Percentiles rank a stretch among this genome's conserved stretches.
phyloP scores from a whole-genome alignment of 1,140 invertebrate species.

The Brachystomella parvula region DNA sequence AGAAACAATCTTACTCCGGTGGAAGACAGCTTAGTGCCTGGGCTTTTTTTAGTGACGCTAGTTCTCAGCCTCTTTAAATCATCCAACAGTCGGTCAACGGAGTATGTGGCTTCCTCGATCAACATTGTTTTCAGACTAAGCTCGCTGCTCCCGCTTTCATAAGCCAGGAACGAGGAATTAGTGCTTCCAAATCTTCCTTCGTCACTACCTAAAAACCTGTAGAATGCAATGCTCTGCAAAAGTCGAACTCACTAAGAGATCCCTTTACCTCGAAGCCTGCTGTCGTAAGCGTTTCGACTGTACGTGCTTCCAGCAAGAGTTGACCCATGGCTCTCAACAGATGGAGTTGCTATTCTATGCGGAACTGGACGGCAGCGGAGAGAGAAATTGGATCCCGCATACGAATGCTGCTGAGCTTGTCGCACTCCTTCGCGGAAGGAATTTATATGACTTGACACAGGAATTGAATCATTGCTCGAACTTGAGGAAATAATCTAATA shows the following conservation, averaged over 20 bases:
- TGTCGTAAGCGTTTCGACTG: not conserved
- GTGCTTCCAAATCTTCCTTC: not conserved
- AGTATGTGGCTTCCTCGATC: slow-evolving; percentile 8
- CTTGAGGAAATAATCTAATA: too few species aligned
- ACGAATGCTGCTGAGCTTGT: too few species aligned
- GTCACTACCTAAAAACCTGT: not conserved
- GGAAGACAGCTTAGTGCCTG: not conserved
- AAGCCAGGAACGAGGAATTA: too few species aligned
- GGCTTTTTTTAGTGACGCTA: not conserved
- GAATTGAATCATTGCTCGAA: too few species aligned
- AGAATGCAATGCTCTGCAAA: not conserved
- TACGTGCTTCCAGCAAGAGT: not conserved
- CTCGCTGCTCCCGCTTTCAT: too few species aligned
- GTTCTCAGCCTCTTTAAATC: slow-evolving; percentile 8
- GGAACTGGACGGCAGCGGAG: too few species aligned
- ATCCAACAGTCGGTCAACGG: not conserved
- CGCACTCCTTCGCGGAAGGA: too few species aligned
- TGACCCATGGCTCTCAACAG: too few species aligned
- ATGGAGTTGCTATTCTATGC: too few species aligned
- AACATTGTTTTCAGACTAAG: not conserved
- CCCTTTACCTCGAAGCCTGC: not conserved
- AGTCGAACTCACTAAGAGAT: not conserved
- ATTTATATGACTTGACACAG: too few species aligned
- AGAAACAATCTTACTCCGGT: not conserved
- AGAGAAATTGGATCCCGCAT: too few species aligned